Evolutionary conservation across 1,140 invertebrate species (phyloP).

Genomic region (Plectrocnemia conspersa): DNA sequence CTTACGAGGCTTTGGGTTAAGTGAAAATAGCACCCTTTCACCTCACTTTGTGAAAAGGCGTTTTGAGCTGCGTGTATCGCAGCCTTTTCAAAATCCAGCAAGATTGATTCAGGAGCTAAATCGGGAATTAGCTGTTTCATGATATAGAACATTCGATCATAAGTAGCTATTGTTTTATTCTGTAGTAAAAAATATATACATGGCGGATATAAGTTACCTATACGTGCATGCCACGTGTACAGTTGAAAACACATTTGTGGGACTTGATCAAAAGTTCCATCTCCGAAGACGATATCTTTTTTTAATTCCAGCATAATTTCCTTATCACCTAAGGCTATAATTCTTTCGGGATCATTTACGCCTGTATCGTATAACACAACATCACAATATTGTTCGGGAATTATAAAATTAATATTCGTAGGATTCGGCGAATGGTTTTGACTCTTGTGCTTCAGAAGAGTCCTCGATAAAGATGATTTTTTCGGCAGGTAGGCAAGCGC

Average conservation of each 20-base stretch:
- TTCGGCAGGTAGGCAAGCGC: too few relatives aligned
- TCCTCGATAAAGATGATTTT: too few relatives aligned
- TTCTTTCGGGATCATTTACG: background rate
- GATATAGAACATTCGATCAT: too few relatives aligned
- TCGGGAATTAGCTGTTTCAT: too few relatives aligned
- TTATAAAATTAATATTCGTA: background rate
- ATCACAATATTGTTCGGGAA: background rate
- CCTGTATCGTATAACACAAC: background rate
- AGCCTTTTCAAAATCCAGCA: too few relatives aligned
- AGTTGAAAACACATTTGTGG: too few relatives aligned
- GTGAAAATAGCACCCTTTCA: conserved; percentile 1
- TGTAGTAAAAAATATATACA: too few relatives aligned
- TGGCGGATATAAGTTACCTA: too few relatives aligned
- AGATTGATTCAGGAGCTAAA: too few relatives aligned
- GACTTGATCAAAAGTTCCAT: conserved; percentile 1
- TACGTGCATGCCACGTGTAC: too few relatives aligned
- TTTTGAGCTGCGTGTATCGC: conserved; percentile 1
- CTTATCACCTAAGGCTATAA: conserved; percentile 1
- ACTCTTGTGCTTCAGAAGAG: too few relatives aligned
- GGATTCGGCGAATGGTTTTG: background rate
- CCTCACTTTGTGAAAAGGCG: background rate
- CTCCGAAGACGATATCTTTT: background rate
- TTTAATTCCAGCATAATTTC: conserved; percentile 12
- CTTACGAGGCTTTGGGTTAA: background rate
- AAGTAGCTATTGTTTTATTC: too few relatives aligned